Base-by-base conservation (phyloP, 1,140 invertebrate species). In the Teleogryllus occipitalis region DNA sequence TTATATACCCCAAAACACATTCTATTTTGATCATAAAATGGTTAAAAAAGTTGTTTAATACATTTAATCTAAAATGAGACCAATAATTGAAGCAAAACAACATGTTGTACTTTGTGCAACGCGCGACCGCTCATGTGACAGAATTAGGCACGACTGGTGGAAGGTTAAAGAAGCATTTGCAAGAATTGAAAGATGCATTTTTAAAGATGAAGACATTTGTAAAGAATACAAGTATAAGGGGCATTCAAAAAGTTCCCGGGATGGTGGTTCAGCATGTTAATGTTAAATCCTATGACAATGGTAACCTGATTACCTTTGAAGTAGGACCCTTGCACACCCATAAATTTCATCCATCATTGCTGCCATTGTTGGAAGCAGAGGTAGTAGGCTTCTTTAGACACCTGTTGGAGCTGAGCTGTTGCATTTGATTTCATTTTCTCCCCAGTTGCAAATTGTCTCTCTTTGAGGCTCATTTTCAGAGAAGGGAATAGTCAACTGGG, bases 241-340 rank as follows among this genome's bases (percentile, higher is more conserved):
- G 73, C 14, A 74, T 8, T 74, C 73, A 72, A 74, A 74, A 74
- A 7, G 74, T 74, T 74, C 74, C 74, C 18, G n/a, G 74, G n/a
- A 74, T 74, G 18, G 74, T 21, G 74, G 74, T 74, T 22, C 39
- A 21, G 74, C n/a, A 74, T 27, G 12, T 8, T 74, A 74, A 74
- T 74, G 74, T 21, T 74, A 74, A 10, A 27, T n/a, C 18, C 21
- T 74, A 74, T 7, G 74, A 18, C 74, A 74, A 74, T 27, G 74
- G 21, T 21, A 22, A 74, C 74, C 74, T 74, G n/a, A 74, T 74
- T 27, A 74, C 74, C 74, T 74, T 74, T 2, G n/a, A 74, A 74
- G 74, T 74, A 74, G 18, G 74, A 74, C n/a, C 74, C n/a, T 74
- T n/a, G 74, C 18, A 0, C 74, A 14, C 74, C 8, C 74, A 74